Evolutionary conservation across 2,797 vertebrate species (phyloP), one percentile per base, ranked within the genome.

Genomic region (Heliangelus exortis): DNA sequence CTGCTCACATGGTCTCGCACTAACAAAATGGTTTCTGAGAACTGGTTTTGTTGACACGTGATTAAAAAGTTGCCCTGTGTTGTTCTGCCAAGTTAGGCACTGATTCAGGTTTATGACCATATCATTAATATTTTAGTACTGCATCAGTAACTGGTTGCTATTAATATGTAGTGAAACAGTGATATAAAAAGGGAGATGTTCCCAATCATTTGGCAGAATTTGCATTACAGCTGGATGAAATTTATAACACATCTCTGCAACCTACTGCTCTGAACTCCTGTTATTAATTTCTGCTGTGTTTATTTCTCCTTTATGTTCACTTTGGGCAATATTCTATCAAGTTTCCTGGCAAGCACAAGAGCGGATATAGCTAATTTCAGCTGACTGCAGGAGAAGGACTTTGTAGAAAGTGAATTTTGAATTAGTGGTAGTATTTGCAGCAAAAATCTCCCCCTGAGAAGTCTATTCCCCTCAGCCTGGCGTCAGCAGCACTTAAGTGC

Each of bases 211-310:
- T 95, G 94, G 95, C 92, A 96, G 87, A 94, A 92, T 94, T 96
- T 96, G 92, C 77, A 76, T 96, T 96, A 96, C 95, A 96, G 93
- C 96, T 96, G 93, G 87, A 84, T 94, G 85, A 93, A 96, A 96
- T 96, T 96, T 95, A 93, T 91, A 96, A 90, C 95, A 86, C 87
- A 54, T 93, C 93, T 80, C 77, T 74, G 63, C 93, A 96, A 94
- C 93, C 93, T 91, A 96, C 80, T 94, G 89, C 62, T 82, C 85
- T 94, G 94, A 95, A 92, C 89, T 94, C 87, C 91, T 67, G 91
- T 95, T 95, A 94, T 93, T 97, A 96, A 96, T 96, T 97, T 97
- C 91, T 93, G 69, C 91, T 91, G 93, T 96, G 96, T 96, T 96
- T 96, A 93, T 96, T 92, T 91, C 95, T 90, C 83, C 83, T 97